phyloP scores from a whole-genome alignment of 2,888 invertebrate genomes.

The Tholera decimalis region DNA sequence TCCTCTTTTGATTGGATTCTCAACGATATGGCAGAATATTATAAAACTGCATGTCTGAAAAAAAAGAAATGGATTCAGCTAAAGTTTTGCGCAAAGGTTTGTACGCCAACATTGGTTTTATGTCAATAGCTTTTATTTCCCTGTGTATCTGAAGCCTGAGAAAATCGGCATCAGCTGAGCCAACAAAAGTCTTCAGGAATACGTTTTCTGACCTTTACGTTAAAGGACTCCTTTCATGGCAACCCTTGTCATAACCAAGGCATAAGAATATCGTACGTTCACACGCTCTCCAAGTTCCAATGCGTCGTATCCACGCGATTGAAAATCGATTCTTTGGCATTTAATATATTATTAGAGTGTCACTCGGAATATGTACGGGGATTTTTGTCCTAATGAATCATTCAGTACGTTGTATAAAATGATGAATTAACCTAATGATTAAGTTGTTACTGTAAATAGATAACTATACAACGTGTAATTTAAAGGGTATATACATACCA shows the following conservation, averaged over 20 bases:
- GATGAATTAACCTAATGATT: conserved; percentile 7
- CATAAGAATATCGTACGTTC: conserved; percentile 41
- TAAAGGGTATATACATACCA: too few relatives aligned
- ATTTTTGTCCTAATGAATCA: conserved; percentile 14
- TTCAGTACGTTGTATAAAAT: neutral
- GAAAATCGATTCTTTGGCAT: too few relatives aligned
- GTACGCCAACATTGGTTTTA: conserved; percentile 25
- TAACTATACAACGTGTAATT: too few relatives aligned
- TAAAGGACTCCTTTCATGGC: conserved; percentile 38
- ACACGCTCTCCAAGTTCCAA: conserved; percentile 17
- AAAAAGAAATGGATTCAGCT: conserved; percentile 23
- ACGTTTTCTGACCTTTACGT: conserved; percentile 42
- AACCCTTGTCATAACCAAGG: conserved; percentile 56
- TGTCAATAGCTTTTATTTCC: conserved; percentile 63
- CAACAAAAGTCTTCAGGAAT: conserved; percentile 56
- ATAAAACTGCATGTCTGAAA: conserved; percentile 65
- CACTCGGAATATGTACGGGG: conserved; percentile 14
- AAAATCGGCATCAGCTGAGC: conserved; percentile 51
- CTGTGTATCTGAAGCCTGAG: conserved; percentile 35
- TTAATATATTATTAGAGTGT: conserved; percentile 17
- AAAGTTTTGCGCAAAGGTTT: conserved; percentile 56
- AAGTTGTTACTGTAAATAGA: conserved; percentile 1
- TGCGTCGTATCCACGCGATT: conserved; percentile 18
- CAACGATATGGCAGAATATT: conserved; percentile 64
- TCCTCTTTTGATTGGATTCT: conserved; percentile 68